Conservation (phyloP, 92 coral and sea anemone genomes). For the Phenganax subtilis region DNA sequence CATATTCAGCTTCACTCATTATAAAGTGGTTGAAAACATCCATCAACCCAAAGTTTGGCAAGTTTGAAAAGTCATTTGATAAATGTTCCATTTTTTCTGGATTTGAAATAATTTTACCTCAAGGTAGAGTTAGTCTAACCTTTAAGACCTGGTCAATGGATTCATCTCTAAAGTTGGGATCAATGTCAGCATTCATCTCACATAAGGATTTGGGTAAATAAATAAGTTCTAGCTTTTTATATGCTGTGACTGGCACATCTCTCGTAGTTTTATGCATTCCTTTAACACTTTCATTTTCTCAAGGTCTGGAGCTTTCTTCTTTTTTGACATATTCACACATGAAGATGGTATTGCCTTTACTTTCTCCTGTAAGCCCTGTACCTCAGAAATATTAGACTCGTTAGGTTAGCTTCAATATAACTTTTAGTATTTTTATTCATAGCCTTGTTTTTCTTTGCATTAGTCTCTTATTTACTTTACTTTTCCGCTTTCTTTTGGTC, state of each 20-base stretch:
- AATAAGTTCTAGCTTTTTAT: slow-evolving; percentile 58
- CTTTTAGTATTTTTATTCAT: too few species aligned
- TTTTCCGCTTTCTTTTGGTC: background rate
- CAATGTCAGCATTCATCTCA: slow-evolving; percentile 51
- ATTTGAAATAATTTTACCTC: slow-evolving; percentile 48
- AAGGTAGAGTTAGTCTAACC: slow-evolving; percentile 48
- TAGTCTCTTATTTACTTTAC: background rate
- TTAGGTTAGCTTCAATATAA: too few species aligned
- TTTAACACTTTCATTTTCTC: slow-evolving; percentile 51
- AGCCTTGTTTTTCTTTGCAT: too few species aligned
- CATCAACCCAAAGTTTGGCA: too few species aligned
- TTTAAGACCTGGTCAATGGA: slow-evolving; percentile 51
- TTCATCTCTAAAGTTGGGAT: slow-evolving; percentile 61
- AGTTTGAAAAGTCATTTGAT: too few species aligned
- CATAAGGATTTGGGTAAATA: slow-evolving; percentile 49
- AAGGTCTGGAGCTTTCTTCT: slow-evolving; percentile 38
- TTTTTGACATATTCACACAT: background rate
- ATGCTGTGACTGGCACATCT: slow-evolving; percentile 51
- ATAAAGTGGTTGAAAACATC: too few species aligned
- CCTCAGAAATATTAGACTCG: too few species aligned
- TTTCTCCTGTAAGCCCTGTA: background rate
- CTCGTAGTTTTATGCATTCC: slow-evolving; percentile 44
- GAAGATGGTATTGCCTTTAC: background rate
- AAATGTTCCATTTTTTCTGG: slow-evolving; percentile 48
- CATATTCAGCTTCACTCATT: too few species aligned